A percentile compares a stretch with the other conserved stretches of the same genome.
Conservation (phyloP, 2,113 vertebrate genomes). For the Sinocyclocheilus maitianheensis region DNA sequence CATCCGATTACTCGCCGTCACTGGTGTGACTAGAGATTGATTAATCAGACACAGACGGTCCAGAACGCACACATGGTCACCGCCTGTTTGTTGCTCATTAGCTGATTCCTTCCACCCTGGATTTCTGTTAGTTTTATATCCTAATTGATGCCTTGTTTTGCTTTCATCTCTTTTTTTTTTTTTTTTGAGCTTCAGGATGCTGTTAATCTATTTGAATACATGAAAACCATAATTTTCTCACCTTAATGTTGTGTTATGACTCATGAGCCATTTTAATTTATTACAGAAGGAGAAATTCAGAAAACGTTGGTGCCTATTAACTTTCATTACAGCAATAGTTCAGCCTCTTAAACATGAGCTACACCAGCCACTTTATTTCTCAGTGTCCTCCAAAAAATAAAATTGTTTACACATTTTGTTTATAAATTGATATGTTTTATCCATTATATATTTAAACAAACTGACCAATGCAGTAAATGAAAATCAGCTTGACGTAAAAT, state of each 20-base stretch:
- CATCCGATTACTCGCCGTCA: conserved; percentile 30
- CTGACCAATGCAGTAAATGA: not conserved
- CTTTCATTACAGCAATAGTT: not conserved
- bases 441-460: not conserved
- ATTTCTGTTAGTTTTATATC: not conserved
- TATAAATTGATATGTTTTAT: not conserved
- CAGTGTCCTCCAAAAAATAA: not conserved
- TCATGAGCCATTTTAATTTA: not conserved
- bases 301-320: not conserved
- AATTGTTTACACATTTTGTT: not conserved
- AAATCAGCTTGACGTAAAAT: not conserved
- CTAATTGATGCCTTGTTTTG: no score
- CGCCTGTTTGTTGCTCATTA: not conserved
- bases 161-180: no score
- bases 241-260: not conserved
- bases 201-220: no score
- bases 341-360: not conserved
- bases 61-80: not conserved
- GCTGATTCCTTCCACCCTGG: not conserved
- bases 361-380: not conserved
- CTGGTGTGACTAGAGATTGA: conserved; percentile 22
- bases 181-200: no score
- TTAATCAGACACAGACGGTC: not conserved
- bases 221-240: not conserved
- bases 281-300: not conserved